Percentiles rank a stretch among this genome's conserved stretches.
Conservation (phyloP, 1,140 invertebrate species). For the Drosophila repletoides region DNA sequence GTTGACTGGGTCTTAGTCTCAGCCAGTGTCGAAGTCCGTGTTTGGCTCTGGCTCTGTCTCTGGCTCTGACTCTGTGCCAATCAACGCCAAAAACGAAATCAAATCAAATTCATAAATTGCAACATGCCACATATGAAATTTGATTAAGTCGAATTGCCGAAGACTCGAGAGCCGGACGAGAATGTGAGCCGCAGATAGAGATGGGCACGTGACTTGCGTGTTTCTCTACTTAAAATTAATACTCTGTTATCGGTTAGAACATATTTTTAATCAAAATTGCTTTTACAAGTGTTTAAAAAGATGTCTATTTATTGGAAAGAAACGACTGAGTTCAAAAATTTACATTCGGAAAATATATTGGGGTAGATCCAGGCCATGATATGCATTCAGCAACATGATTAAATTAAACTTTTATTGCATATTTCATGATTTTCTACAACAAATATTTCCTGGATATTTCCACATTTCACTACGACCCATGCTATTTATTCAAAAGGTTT, state of each 20-base stretch:
- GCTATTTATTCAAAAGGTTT: neutral
- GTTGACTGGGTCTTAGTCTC: neutral
- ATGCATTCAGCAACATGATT: no score
- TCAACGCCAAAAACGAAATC: conserved; percentile 67
- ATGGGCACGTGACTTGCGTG: conserved; percentile 26
- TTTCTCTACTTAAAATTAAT: neutral
- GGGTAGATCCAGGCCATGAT: no score
- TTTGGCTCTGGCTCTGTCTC: conserved; percentile 28
- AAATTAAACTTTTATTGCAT: no score
- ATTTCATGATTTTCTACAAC: no score
- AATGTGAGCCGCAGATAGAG: conserved; percentile 24
- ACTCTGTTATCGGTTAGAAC: neutral
- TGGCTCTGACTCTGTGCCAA: conserved; percentile 52
- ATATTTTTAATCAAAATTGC: no score
- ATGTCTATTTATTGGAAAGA: no score
- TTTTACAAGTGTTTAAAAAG: conserved; percentile 2
- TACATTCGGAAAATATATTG: no score
- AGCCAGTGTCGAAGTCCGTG: neutral
- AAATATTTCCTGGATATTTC: conserved; percentile 8
- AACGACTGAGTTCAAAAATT: no score
- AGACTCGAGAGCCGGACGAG: conserved; percentile 28
- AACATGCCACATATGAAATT: conserved; percentile 46
- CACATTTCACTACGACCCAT: no score
- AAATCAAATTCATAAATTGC: conserved; percentile 61
- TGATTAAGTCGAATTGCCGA: conserved; percentile 47